phyloP scores from a whole-genome alignment of 2,113 vertebrate species.

The Neogobius melanostomus region DNA sequence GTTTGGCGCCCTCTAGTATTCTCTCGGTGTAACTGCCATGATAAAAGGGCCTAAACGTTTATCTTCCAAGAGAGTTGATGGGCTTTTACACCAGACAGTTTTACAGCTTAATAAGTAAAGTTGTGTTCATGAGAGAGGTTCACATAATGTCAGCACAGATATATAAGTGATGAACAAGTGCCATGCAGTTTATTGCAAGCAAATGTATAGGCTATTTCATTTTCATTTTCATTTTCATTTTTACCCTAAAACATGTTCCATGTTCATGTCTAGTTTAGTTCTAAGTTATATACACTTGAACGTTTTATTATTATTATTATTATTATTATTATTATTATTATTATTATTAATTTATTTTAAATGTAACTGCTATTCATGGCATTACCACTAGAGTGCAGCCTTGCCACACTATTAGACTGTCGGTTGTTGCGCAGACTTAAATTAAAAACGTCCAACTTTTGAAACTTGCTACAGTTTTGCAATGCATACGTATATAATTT shows the following conservation, averaged over 20 bases:
- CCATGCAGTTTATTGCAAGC: too few species aligned
- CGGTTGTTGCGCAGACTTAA: not conserved
- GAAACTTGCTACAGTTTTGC: not conserved
- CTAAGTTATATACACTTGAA: too few species aligned
- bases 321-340: too few species aligned
- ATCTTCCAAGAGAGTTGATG: not conserved
- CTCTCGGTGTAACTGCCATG: not conserved
- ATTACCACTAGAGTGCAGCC: conserved; percentile 52
- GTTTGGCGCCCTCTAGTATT: not conserved
- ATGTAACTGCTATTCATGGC: conserved; percentile 14
- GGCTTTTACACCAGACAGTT: not conserved
- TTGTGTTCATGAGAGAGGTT: not conserved
- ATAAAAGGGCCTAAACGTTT: not conserved
- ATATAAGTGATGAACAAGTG: too few species aligned
- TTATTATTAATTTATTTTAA: not conserved
- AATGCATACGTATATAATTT: not conserved
- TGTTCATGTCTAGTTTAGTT: too few species aligned
- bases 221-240: too few species aligned
- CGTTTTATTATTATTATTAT: too few species aligned
- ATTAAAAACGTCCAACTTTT: not conserved
- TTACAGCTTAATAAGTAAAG: not conserved
- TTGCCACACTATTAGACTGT: conserved; percentile 8
- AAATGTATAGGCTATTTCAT: too few species aligned
- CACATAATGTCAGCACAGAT: not conserved
- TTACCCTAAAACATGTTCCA: too few species aligned